Conservation (phyloP, 2,797 vertebrate genomes). For the Pelochelys cantorii region DNA sequence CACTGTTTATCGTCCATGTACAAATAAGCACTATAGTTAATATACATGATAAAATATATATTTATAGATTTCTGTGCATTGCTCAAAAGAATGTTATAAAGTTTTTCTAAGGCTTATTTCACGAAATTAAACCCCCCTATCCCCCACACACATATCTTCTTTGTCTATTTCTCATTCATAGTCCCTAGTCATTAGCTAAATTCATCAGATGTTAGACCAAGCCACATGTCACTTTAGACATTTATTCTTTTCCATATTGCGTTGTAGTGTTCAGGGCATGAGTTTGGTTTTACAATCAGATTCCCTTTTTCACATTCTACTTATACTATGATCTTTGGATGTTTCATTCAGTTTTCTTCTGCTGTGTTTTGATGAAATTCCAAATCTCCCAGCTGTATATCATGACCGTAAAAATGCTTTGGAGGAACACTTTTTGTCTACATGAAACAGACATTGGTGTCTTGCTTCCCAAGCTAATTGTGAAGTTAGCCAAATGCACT, state of each 20-base stretch:
- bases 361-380: slow-evolving; percentile 36
- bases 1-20: neutral
- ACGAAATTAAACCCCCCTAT: neutral
- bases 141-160: neutral
- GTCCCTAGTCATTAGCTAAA: neutral
- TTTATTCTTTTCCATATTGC: neutral
- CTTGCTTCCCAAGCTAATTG: neutral
- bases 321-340: neutral
- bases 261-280: neutral
- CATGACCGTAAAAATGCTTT: slow-evolving; percentile 42
- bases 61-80: neutral
- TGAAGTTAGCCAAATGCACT: slow-evolving; percentile 59
- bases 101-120: neutral
- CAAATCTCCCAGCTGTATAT: slow-evolving; percentile 56
- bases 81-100: neutral
- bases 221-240: neutral
- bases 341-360: slow-evolving; percentile 59
- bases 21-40: neutral
- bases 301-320: slow-evolving; percentile 11
- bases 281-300: neutral
- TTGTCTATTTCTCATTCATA: neutral
- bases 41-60: neutral
- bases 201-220: neutral
- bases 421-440: slow-evolving; percentile 21
- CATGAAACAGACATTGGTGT: slow-evolving; percentile 20